Evolutionary conservation across 2,113 vertebrate species (phyloP), one percentile per base, ranked within the genome.

Genomic region (Rhodinocichla rosea): DNA sequence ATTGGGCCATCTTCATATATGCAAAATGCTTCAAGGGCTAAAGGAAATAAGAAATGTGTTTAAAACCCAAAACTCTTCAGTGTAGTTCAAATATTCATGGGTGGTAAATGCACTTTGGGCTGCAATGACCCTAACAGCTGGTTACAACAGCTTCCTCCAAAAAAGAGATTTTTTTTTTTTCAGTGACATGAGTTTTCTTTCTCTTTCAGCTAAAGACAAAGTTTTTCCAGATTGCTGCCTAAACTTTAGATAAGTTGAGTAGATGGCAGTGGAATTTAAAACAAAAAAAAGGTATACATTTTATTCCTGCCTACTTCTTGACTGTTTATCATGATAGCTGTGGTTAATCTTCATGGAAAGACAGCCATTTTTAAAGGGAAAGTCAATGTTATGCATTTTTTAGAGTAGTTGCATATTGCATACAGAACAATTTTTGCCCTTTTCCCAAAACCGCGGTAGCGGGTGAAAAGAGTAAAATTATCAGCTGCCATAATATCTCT

Each of bases 81-180:
- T 18, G 17, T 80, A 33, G 39, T 79, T 77, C 63, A 95, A 95
- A 91, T 80, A 71, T 63, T 93, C 47, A 56, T 45, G 68, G 56
- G 47, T 77, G 87, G 74, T 42, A 40, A 21, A 63, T 75, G 33
- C 16, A 45, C 22, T 96, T 86, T 64, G 35, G 23, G 13, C 35
- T 80, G n/a, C 59, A 94, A 77, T 67, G 50, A 70, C 74, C 60
- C 17, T n/a, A 83, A 60, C 85, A 94, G 82, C 75, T 96, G 92
- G n/a, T 64, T 81, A 56, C 32, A 74, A 17, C 14, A 47, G 12
- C 22, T 90, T 88, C 47, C 83, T 88, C 59, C 71, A 83, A 74
- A 94, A 44, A 3, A 65, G 40, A 81, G 10, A 11, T 18, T 53
- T 5, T 23, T 55, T 32, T 40, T 37, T 44, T 64, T 37, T 13